phyloP scores from a whole-genome alignment of 2,888 invertebrate genomes.

The Torymus auratus region DNA sequence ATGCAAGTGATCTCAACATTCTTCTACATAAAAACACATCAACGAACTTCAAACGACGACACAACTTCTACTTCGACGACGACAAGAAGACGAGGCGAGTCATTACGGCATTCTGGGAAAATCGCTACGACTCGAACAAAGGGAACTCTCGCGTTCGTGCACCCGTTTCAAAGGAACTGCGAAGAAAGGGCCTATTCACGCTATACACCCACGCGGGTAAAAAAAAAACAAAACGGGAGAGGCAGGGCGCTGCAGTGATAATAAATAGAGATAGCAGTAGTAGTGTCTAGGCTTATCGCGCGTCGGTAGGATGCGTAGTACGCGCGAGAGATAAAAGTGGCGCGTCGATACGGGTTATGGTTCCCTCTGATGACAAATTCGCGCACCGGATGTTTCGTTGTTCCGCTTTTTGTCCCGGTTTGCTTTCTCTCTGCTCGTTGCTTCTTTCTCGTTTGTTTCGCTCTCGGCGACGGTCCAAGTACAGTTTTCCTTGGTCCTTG shows the following conservation, averaged over 20 bases:
- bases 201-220: no score
- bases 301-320: conserved; percentile 1
- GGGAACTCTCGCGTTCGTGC: no score
- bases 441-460: neutral
- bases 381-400: conserved; percentile 7
- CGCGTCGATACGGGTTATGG: conserved; percentile 53
- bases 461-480: conserved; percentile 22
- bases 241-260: conserved; percentile 22
- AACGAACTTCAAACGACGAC: no score
- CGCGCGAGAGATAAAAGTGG: conserved; percentile 49
- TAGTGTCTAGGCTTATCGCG: conserved; percentile 33
- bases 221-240: neutral
- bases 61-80: no score
- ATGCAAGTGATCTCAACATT: no score
- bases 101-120: no score
- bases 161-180: neutral
- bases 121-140: no score
- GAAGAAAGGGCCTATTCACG: no score
- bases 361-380: conserved; percentile 60
- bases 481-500: conserved; percentile 6
- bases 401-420: neutral
- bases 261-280: conserved; percentile 29
- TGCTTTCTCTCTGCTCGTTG: neutral
- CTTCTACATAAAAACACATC: no score
- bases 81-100: no score